Evolutionary conservation across 2,797 vertebrate genomes (phyloP).

Genomic region (Pelochelys cantorii): DNA sequence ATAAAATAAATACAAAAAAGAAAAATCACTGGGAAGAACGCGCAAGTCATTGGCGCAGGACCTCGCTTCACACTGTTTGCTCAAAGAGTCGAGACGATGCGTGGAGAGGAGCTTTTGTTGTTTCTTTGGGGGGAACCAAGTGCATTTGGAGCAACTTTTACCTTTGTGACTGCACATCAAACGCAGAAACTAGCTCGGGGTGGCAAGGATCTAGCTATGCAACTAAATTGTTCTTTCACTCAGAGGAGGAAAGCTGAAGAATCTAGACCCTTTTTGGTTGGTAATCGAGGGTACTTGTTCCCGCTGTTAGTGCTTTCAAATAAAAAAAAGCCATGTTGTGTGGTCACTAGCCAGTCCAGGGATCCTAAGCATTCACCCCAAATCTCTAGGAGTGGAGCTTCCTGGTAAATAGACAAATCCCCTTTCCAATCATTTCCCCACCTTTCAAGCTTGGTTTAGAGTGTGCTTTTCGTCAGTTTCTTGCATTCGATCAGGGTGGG

Average conservation of each 20-base stretch:
- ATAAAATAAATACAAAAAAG: constrained; percentile 76
- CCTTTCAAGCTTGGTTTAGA: constrained; percentile 20
- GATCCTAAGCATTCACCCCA: constrained; percentile 25
- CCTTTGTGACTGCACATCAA: constrained; percentile 52
- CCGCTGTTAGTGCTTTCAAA: constrained; percentile 3
- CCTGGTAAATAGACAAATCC: background rate
- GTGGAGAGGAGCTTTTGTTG: background rate
- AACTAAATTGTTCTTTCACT: background rate
- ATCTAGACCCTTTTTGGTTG: background rate
- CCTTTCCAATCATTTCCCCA: constrained; percentile 27
- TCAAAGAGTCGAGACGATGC: constrained; percentile 51
- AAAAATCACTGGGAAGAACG: constrained; percentile 74
- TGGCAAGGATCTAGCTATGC: constrained; percentile 42
- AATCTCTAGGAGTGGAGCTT: background rate
- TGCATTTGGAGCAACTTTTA: constrained; percentile 1
- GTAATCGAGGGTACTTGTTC: background rate
- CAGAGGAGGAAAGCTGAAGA: constrained; percentile 12
- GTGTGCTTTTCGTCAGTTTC: constrained; percentile 33
- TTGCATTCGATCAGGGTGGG: background rate
- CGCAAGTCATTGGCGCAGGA: constrained; percentile 27
- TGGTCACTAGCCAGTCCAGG: background rate
- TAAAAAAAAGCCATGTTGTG: background rate
- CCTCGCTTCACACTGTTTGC: constrained; percentile 51
- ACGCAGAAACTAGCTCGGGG: background rate
- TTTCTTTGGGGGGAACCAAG: background rate